Evolutionary conservation across 2,888 invertebrate genomes (phyloP).

Genomic region (Heliothis peltigera): DNA sequence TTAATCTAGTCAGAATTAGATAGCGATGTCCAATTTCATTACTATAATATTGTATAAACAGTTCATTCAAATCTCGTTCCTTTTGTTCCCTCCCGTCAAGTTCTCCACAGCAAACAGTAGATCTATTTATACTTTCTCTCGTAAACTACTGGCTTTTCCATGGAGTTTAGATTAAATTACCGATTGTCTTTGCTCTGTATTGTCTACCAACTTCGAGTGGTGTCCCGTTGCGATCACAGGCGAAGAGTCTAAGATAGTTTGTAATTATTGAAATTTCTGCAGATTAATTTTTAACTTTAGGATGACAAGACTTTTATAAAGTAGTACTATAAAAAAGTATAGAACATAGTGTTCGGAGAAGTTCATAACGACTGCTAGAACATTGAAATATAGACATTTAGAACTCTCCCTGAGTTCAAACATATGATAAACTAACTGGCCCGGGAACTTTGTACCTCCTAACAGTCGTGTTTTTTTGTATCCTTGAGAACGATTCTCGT

Average conservation of each 20-base stretch:
- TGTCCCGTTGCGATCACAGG: slow-evolving; percentile 30
- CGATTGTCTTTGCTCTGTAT: slow-evolving; percentile 68
- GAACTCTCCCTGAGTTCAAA: neutral
- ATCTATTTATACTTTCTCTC: slow-evolving; percentile 79
- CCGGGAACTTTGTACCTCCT: no score
- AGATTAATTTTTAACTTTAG: neutral
- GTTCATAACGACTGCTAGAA: neutral
- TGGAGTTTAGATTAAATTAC: slow-evolving; percentile 73
- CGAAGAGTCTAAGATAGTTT: neutral
- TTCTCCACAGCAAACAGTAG: slow-evolving; percentile 51
- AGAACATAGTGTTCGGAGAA: neutral
- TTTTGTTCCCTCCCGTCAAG: slow-evolving; percentile 31
- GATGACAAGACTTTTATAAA: no score
- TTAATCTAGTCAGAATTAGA: no score
- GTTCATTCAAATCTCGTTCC: neutral
- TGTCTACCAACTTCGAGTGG: slow-evolving; percentile 67
- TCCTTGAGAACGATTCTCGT: no score
- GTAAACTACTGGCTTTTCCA: slow-evolving; percentile 73
- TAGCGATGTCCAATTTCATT: neutral
- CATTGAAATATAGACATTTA: no score
- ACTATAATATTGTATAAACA: neutral
- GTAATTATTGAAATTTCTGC: slow-evolving; percentile 15
- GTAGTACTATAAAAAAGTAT: no score
- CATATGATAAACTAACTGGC: neutral
- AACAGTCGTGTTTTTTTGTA: no score